Evolutionary conservation across 2,888 invertebrate species (phyloP).

Genomic region (Drosophila villosipedis): DNA sequence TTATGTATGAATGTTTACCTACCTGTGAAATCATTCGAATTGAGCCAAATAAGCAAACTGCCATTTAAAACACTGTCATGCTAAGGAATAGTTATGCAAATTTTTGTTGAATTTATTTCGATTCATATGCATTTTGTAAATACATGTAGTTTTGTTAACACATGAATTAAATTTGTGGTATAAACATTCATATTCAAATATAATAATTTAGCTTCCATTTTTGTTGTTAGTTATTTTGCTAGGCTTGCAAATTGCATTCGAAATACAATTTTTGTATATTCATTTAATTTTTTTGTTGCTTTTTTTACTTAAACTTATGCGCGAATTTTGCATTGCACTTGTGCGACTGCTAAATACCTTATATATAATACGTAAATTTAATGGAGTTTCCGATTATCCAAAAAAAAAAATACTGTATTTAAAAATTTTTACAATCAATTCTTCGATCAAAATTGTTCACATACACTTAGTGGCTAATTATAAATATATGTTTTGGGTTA

Average conservation of each 20-base stretch:
- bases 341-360: slow-evolving; percentile 51
- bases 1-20: background rate
- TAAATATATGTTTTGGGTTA: slow-evolving; percentile 6
- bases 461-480: slow-evolving; percentile 6
- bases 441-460: slow-evolving; percentile 9
- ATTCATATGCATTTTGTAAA: background rate
- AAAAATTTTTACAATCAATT: slow-evolving; percentile 38
- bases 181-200: slow-evolving; percentile 70
- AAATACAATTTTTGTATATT: slow-evolving; percentile 2
- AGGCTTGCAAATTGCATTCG: slow-evolving; percentile 9
- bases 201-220: slow-evolving; percentile 51
- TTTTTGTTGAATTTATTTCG: background rate
- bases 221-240: slow-evolving; percentile 12
- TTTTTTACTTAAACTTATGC: slow-evolving; percentile 5
- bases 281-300: background rate
- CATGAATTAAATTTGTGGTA: slow-evolving; percentile 66
- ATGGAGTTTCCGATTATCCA: slow-evolving; percentile 9
- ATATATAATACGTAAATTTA: slow-evolving; percentile 34
- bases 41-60: background rate
- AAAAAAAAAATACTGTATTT: slow-evolving; percentile 38
- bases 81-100: background rate
- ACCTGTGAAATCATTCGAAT: background rate
- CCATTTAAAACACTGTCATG: background rate
- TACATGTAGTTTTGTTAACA: slow-evolving; percentile 69
- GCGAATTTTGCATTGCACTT: background rate